Evolutionary conservation across 2,888 invertebrate genomes (phyloP), one percentile per base, ranked within the genome.

Genomic region (Melanotus villosus): DNA sequence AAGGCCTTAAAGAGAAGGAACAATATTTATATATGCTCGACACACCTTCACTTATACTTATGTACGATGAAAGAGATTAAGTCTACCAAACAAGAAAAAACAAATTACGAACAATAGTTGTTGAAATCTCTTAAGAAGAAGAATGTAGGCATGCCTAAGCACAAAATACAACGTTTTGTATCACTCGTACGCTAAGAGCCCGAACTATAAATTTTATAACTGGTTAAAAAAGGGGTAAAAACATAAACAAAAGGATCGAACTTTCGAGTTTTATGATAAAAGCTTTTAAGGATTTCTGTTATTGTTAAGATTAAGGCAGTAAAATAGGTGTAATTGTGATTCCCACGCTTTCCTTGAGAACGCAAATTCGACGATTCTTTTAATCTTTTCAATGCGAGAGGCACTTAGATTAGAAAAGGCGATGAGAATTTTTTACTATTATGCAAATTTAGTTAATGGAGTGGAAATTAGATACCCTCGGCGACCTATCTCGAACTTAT

Each of bases 41-140:
- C 68, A 62, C 62, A 57, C 68, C 63, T 68, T 54, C 18, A 32
- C 56, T 47, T 23, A 36, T 56, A 63, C 43, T 56, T 16, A n/a
- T n/a, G n/a, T n/a, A 38, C 12, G 43, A 68, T 41, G 56, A 62
- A 63, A 38, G 56, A 62, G 68, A 68, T 68, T 60, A 68, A 68
- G 63, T 63, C 18, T 47, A 32, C 45, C 36, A 38, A 56, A 68
- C 57, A 56, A 47, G 62, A 60, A 66, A 67, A 67, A 68, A 56
- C 64, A 56, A 63, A 68, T 68, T 62, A 68, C 41, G 62, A 68
- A 68, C 68, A 68, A 68, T 68, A 63, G 68, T 62, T 56, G 67
- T 67, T 67, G 67, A 67, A 47, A 47, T 47, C 23, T 23, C 19
- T 38, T 14, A 7, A 21, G 30, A 5, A 10, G 30, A 56, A 19